Base-by-base conservation (phyloP, 2,888 invertebrate species). In the Cephus runcator region DNA sequence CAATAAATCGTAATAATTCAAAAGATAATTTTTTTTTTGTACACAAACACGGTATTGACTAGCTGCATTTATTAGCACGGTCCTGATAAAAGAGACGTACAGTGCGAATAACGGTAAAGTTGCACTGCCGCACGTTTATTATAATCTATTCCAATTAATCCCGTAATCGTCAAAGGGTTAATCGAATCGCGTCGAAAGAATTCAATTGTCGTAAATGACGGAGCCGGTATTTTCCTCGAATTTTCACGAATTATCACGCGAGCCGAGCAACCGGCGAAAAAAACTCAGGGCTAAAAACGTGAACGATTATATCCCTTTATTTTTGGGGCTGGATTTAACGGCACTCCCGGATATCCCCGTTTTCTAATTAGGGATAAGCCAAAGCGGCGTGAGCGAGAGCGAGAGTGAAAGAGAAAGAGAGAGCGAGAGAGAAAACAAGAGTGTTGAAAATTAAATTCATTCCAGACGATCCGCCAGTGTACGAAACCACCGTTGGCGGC, bases 341-440 rank as follows among this genome's bases (percentile, higher is more conserved):
- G 71, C 76, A 36, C 33, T 35, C 4, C 30, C 73, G 33, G n/a
- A 36, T 56, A 69, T 74, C 36, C 77, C 71, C 35, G 12, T 73
- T 77, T 73, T 74, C 69, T 75, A 79, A 69, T 73, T 56, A 75
- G 56, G 71, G 77, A 69, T 73, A 81, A 79, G 76, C 75, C 76
- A 75, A 75, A 76, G 75, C 73, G 69, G 69, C 76, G 69, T 6
- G 69, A 74, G 74, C 31, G 35, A 31, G 75, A 79, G 75, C 71
- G 74, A 36, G 35, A 73, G 68, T 30, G 74, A 56, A 40, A 34
- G 30, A 31, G 73, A 74, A 30, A 34, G 15, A 34, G 73, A 56
- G 4, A 68, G n/a, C 35, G 35, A 75, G 36, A 71, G 75, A 56
- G 30, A 56, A 68, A 56, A 31, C 34, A 36, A 34, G 15, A 23